Conservation (phyloP, 2,797 vertebrate genomes). For the Enteromius unitaeniatus region DNA sequence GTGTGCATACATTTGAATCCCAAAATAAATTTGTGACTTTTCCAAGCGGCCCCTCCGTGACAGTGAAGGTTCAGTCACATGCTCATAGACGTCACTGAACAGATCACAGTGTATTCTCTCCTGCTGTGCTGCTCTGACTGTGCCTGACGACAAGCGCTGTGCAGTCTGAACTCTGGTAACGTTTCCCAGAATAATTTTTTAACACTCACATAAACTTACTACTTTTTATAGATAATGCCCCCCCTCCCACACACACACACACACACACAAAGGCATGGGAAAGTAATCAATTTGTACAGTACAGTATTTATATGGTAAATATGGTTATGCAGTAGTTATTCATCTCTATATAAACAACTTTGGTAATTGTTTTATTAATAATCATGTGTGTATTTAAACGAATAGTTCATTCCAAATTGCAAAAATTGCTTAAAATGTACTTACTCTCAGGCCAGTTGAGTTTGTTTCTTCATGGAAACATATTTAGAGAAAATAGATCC, state of each 20-base stretch:
- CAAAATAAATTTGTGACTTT: conserved; percentile 30
- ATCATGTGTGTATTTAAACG: conserved; percentile 52
- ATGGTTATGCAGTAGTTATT: too few relatives aligned
- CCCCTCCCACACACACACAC: too few relatives aligned
- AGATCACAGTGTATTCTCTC: conserved; percentile 26
- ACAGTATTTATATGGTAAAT: neutral
- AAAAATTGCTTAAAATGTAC: too few relatives aligned
- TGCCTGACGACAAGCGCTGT: conserved; percentile 36
- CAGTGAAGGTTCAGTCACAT: neutral
- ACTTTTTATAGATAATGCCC: too few relatives aligned
- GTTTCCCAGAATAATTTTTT: neutral
- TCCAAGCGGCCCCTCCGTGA: conserved; percentile 1
- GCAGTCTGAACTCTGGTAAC: neutral
- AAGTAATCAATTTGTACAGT: too few relatives aligned
- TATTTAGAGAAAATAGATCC: neutral
- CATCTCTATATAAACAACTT: neutral
- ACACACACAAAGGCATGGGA: too few relatives aligned
- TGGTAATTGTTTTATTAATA: conserved; percentile 32
- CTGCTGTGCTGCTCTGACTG: conserved; percentile 65
- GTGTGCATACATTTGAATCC: neutral
- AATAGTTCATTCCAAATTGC: too few relatives aligned
- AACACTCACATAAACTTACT: neutral
- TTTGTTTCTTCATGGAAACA: neutral
- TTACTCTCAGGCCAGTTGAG: neutral
- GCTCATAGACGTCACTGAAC: conserved; percentile 24